Evolutionary conservation across 2,797 vertebrate genomes (phyloP), one percentile per base, ranked within the genome.

Genomic region (Ateles fusciceps): DNA sequence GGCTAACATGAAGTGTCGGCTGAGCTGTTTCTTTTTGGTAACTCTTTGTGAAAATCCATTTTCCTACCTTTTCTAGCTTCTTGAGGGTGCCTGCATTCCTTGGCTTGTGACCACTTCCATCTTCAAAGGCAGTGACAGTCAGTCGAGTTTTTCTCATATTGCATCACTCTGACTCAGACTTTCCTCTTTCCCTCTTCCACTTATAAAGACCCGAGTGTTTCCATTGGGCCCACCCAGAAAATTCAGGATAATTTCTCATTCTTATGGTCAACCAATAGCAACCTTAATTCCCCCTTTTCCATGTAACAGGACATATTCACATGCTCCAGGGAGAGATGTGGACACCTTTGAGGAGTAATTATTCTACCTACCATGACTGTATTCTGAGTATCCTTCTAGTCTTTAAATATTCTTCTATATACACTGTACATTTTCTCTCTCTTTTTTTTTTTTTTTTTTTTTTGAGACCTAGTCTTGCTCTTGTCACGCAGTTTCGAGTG

Each of bases 131-230:
- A 80, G 28, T 4, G 19, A 6, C 1, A 13, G 42, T 11, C 39
- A 1, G 14, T 4, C 0, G 17, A 36, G 30, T 28, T 42, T 26
- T n/a, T 42, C 50, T 72, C 59, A 39, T 1, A 10, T 5, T 5
- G 26, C 28, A 33, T 17, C 52, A 46, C 61, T 57, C 21, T 2
- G 21, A 12, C n/a, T 21, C 17, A 5, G 61, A 57, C 14, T 17
- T 26, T 52, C 22, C 55, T 10, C 5, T 21, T 4, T 42, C 64
- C 28, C 39, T 57, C 4, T 39, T 46, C n/a, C 33, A 5, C 13
- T 44, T 59, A 21, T 4, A 42, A 48, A 55, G 28, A n/a, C 21
- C 39, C 5, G 21, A 55, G 6, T 86, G 52, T 24, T 21, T 36
- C 19, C 17, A 50, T 3, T 4, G 26, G 33, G 7, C 52, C 33